Conservation (phyloP, 2,888 invertebrate genomes). For the Pachliopta kotzebuea region DNA sequence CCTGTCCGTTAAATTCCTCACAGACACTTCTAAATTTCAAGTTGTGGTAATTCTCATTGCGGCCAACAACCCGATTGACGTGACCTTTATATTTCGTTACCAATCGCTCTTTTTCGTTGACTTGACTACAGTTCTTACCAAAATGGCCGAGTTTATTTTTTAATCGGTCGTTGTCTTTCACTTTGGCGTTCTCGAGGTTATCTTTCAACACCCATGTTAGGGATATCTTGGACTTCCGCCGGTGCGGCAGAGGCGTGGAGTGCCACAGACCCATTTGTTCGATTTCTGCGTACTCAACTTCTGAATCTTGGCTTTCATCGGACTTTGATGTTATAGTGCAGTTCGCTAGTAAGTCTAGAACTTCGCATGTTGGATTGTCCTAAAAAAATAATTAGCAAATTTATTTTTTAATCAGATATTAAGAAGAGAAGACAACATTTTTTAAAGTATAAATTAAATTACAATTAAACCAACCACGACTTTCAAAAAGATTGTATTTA, state of each 20-base stretch:
- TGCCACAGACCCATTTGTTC: slow-evolving; percentile 76
- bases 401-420: not conserved
- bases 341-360: slow-evolving; percentile 65
- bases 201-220: slow-evolving; percentile 88
- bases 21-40: slow-evolving; percentile 64
- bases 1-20: slow-evolving; percentile 63
- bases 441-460: too few relatives aligned
- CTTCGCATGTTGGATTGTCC: slow-evolving; percentile 55
- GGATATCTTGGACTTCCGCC: slow-evolving; percentile 84
- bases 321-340: slow-evolving; percentile 52
- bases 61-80: slow-evolving; percentile 59
- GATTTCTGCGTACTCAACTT: slow-evolving; percentile 68
- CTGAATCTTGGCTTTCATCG: slow-evolving; percentile 47
- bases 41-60: slow-evolving; percentile 75
- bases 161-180: slow-evolving; percentile 46
- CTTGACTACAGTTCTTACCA: slow-evolving; percentile 45
- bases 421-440: not conserved
- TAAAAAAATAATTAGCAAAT: slow-evolving; percentile 39
- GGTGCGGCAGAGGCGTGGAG: slow-evolving; percentile 66
- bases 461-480: too few relatives aligned
- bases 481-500: too few relatives aligned
- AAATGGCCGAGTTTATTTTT: slow-evolving; percentile 43
- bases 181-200: slow-evolving; percentile 73
- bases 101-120: slow-evolving; percentile 47
- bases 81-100: slow-evolving; percentile 37